A percentile compares a stretch with the other conserved stretches of the same genome.
Conservation (phyloP, 2,113 vertebrate genomes). For the Genyomyrus donnyi region DNA sequence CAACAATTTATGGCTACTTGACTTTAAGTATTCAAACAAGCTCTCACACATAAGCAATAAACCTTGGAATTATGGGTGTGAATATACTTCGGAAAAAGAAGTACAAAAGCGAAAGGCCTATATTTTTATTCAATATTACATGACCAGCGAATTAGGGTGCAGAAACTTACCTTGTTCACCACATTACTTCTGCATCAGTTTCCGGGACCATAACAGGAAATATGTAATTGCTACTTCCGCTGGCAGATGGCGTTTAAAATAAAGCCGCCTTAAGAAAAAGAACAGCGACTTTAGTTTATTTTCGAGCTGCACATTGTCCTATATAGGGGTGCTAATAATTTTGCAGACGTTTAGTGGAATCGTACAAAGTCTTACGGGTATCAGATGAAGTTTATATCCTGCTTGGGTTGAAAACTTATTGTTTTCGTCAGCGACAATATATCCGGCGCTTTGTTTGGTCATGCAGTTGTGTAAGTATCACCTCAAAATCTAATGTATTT, state of each 20-base stretch:
- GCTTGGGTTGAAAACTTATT: background rate
- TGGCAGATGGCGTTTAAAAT: background rate
- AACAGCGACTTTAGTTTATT: background rate
- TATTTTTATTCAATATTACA: background rate
- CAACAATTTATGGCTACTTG: background rate
- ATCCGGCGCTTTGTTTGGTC: background rate
- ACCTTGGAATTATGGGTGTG: background rate
- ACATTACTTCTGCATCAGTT: background rate
- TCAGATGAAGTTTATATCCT: background rate
- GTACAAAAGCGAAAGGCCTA: background rate
- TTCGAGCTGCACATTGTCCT: background rate
- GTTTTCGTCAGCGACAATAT: background rate
- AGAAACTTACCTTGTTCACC: constrained; percentile 4
- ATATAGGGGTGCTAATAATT: background rate
- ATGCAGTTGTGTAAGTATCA: background rate
- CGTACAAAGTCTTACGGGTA: background rate
- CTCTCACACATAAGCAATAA: background rate
- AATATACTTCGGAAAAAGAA: background rate
- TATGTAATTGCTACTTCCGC: constrained; percentile 1
- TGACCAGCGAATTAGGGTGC: background rate
- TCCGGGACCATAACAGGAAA: background rate
- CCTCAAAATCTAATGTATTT: background rate
- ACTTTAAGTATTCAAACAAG: background rate
- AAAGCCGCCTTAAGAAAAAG: background rate
- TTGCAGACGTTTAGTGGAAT: background rate